A percentile compares a stretch with the other conserved stretches of the same genome.
Evolutionary conservation across 1,140 invertebrate species (phyloP).

Genomic region (Papilio polyxenes): DNA sequence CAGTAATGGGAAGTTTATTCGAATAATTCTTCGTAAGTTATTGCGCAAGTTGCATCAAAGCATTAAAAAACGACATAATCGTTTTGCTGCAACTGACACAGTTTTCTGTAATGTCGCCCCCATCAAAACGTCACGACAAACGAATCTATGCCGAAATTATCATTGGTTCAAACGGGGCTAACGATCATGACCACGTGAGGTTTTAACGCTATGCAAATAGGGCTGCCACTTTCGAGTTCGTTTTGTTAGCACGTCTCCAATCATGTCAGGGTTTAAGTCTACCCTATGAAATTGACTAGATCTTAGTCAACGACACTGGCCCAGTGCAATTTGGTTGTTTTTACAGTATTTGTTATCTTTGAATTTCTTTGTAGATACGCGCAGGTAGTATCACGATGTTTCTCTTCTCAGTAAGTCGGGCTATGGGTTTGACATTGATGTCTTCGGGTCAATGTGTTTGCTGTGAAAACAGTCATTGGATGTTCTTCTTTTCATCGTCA

Average conservation of each 20-base stretch:
- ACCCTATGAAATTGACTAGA: background rate
- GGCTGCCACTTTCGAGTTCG: background rate
- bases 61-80: constrained; percentile 4
- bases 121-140: constrained; percentile 14
- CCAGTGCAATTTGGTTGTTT: background rate
- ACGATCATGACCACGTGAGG: background rate
- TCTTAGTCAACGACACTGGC: no score
- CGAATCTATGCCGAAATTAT: constrained; percentile 21
- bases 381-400: background rate
- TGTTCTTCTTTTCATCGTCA: no score
- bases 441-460: no score
- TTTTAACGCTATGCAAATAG: constrained; percentile 3
- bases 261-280: no score
- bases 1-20: no score
- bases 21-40: background rate
- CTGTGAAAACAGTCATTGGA: no score
- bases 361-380: background rate
- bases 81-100: background rate
- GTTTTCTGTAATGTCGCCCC: constrained; percentile 7
- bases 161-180: constrained; percentile 19
- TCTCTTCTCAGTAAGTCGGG: no score
- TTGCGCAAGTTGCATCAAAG: background rate
- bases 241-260: background rate
- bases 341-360: background rate
- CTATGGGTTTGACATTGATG: no score